Percentiles rank a stretch among this genome's conserved stretches.
Conservation (phyloP, 2,797 vertebrate genomes). For the Sebastes matsubarae region DNA sequence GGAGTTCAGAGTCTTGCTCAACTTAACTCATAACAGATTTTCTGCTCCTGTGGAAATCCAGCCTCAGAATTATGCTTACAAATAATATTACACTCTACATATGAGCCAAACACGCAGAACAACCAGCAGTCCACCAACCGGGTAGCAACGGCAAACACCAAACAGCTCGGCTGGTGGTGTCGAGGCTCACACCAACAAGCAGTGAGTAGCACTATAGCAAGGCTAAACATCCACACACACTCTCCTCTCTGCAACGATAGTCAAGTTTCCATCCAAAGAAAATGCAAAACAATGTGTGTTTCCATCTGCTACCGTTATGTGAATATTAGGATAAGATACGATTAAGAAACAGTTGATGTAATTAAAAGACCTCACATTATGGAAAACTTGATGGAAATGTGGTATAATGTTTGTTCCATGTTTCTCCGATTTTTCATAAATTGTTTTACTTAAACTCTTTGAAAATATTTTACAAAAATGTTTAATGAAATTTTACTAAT, state of each 20-base stretch:
- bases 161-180: neutral
- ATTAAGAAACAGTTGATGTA: too few relatives aligned
- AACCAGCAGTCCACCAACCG: neutral
- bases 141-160: neutral
- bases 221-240: slow-evolving; percentile 1
- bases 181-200: slow-evolving; percentile 20
- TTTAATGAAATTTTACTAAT: too few relatives aligned
- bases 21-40: neutral
- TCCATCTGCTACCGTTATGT: neutral
- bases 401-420: too few relatives aligned
- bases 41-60: slow-evolving; percentile 10
- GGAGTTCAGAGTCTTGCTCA: neutral
- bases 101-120: neutral
- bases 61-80: neutral
- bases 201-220: slow-evolving; percentile 14
- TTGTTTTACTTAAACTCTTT: too few relatives aligned
- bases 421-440: too few relatives aligned
- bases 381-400: too few relatives aligned
- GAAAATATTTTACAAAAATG: too few relatives aligned
- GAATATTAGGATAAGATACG: too few relatives aligned
- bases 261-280: neutral
- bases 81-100: neutral
- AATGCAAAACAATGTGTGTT: neutral
- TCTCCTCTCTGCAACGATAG: neutral
- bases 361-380: too few relatives aligned